phyloP scores from a whole-genome alignment of 2,113 vertebrate species.

The Acanthisitta chloris region DNA sequence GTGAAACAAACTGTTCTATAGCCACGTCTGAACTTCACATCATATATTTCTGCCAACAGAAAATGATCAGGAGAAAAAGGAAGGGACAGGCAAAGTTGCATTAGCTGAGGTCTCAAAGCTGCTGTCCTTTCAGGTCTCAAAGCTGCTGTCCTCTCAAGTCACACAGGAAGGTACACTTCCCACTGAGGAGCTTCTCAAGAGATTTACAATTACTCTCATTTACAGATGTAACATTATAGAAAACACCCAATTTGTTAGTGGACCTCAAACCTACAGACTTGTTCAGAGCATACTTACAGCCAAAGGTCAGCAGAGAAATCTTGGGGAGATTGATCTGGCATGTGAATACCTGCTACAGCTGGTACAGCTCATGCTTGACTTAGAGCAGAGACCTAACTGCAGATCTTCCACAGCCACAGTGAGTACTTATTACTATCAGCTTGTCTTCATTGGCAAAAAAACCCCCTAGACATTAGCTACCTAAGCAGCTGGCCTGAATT shows the following conservation, averaged over 20 bases:
- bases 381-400: not conserved
- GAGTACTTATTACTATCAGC: not conserved
- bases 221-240: not conserved
- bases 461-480: not conserved
- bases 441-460: not conserved
- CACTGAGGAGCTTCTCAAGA: not conserved
- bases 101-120: not conserved
- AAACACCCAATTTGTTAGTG: constrained; percentile 12
- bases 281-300: not conserved
- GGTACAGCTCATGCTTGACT: constrained; percentile 8
- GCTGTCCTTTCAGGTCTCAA: not conserved
- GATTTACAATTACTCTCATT: not conserved
- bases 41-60: not conserved
- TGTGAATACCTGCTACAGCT: constrained; percentile 34
- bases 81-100: not conserved
- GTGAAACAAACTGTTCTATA: not conserved
- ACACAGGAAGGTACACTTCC: not conserved
- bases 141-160: not conserved
- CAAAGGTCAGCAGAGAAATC: constrained; percentile 23
- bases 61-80: not conserved
- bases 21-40: not conserved
- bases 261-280: not conserved
- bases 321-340: not conserved
- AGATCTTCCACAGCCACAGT: not conserved
- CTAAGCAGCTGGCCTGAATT: constrained; percentile 8